Evolutionary conservation across 2,797 vertebrate genomes (phyloP).

Genomic region (Acanthurus lineatus): DNA sequence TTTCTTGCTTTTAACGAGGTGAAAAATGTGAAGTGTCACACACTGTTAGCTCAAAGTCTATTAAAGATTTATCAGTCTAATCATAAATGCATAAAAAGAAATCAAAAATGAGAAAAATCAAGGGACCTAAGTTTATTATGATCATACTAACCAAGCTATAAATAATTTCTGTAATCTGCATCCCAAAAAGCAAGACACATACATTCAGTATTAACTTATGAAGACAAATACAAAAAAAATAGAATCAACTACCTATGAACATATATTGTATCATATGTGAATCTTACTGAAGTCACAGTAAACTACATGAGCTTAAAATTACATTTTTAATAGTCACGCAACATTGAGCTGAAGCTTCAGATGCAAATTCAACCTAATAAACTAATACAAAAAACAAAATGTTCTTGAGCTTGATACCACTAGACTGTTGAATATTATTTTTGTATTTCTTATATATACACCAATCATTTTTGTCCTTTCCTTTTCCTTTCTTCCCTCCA

Average conservation of each 20-base stretch:
- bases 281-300: not conserved
- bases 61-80: no score
- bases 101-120: no score
- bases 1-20: no score
- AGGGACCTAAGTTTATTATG: no score
- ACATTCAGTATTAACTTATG: not conserved
- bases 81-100: no score
- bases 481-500: slow-evolving; percentile 36
- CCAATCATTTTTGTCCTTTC: not conserved
- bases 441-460: not conserved
- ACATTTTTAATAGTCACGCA: not conserved
- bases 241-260: not conserved
- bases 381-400: no score
- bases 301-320: not conserved
- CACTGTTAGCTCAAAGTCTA: no score
- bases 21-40: no score
- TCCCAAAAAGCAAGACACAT: not conserved
- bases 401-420: not conserved
- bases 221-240: not conserved
- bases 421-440: not conserved
- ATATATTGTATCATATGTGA: not conserved
- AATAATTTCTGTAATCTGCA: not conserved
- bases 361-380: not conserved
- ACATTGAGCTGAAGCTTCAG: not conserved
- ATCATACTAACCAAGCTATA: no score